These are phyloP conservation scores for Ctenopoma kingsleyae DNA, from an alignment of 2,797 vertebrate species.

Conservation along the genomic window DNA sequence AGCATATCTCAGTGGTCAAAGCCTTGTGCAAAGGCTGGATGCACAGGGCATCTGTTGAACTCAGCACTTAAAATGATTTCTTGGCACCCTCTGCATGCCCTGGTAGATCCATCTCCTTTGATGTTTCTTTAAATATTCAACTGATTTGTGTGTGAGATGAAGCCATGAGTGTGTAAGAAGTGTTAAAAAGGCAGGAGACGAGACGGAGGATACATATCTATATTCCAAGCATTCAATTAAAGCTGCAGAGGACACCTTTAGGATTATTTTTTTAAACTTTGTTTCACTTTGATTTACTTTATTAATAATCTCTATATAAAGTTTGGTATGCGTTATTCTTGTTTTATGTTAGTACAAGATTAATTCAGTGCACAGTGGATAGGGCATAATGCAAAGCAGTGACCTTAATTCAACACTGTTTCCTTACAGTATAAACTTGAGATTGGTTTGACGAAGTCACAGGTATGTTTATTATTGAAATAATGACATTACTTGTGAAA, in stretches of 20 bases:
- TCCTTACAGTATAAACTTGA: not conserved
- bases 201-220: slow-evolving; percentile 25
- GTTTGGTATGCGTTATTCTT: slow-evolving; percentile 1
- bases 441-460: not conserved
- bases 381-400: not conserved
- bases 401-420: not conserved
- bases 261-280: slow-evolving; percentile 4
- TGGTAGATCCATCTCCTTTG: slow-evolving; percentile 45
- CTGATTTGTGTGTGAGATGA: slow-evolving; percentile 56
- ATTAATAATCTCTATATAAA: not conserved
- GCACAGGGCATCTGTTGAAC: slow-evolving; percentile 59
- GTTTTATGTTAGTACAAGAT: not conserved
- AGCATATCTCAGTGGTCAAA: slow-evolving; percentile 14
- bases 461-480: not conserved
- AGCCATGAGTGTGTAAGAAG: slow-evolving; percentile 24
- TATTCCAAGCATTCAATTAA: slow-evolving; percentile 18
- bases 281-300: not conserved
- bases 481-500: not conserved
- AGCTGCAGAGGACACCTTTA: not conserved
- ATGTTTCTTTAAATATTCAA: slow-evolving; percentile 64
- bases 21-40: slow-evolving; percentile 34
- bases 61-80: slow-evolving; percentile 57
- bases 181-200: slow-evolving; percentile 30
- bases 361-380: not conserved
- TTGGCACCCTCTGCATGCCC: slow-evolving; percentile 41